These are phyloP conservation scores for Parasteatoda lunata DNA, from an alignment of 2,888 invertebrate genomes.

Conservation along the genomic window DNA sequence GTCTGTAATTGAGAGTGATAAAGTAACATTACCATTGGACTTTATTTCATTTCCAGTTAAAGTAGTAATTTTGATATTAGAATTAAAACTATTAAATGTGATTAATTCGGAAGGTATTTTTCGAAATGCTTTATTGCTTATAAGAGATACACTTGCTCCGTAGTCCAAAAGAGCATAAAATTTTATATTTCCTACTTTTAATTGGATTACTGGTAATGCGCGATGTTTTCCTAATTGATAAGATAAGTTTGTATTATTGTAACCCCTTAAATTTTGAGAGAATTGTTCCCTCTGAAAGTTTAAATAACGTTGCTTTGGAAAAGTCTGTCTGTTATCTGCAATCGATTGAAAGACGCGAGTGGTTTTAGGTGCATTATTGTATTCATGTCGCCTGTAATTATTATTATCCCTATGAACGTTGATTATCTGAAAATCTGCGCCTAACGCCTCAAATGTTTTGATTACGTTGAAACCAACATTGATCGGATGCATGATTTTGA, in stretches of 20 bases:
- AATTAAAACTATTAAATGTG: not conserved
- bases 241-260: too few species aligned
- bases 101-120: not conserved
- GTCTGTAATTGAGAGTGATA: not conserved
- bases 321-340: not conserved
- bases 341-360: not conserved
- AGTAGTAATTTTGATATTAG: slow-evolving; percentile 4
- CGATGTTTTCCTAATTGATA: not conserved
- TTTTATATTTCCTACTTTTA: not conserved
- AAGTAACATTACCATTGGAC: not conserved
- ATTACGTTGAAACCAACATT: not conserved
- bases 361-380: not conserved
- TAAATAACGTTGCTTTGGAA: not conserved
- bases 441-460: not conserved
- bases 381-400: not conserved
- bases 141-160: slow-evolving; percentile 1
- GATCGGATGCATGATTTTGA: not conserved
- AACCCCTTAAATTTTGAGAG: not conserved
- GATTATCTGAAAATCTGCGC: not conserved
- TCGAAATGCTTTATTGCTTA: not conserved
- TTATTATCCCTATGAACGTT: not conserved
- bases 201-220: not conserved
- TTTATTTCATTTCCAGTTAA: slow-evolving; percentile 10
- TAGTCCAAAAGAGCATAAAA: not conserved
- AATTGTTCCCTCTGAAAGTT: not conserved